Conservation (phyloP, 2,888 invertebrate species). For the Plagiodera versicolora region DNA sequence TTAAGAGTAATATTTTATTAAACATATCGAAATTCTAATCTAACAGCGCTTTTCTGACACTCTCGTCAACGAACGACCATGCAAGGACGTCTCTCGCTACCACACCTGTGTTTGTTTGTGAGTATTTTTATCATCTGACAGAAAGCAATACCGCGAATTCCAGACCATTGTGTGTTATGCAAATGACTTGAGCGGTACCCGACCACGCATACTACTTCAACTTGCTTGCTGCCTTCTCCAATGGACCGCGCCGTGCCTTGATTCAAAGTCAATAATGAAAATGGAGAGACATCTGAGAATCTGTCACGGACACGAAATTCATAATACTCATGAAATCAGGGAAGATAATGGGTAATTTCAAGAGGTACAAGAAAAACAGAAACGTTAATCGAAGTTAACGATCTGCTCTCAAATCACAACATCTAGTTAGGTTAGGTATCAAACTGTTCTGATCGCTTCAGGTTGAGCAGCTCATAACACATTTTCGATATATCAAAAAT, state of each 20-base stretch:
- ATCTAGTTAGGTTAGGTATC: too few relatives aligned
- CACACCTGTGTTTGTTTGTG: slow-evolving; percentile 43
- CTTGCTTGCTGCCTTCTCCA: neutral
- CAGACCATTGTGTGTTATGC: slow-evolving; percentile 43
- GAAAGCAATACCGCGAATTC: slow-evolving; percentile 39
- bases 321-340: too few relatives aligned
- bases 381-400: too few relatives aligned
- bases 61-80: slow-evolving; percentile 27
- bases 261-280: neutral
- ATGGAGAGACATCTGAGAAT: too few relatives aligned
- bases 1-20: neutral
- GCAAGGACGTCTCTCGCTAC: slow-evolving; percentile 42
- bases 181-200: slow-evolving; percentile 29
- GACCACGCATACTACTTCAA: slow-evolving; percentile 16
- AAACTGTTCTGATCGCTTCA: too few relatives aligned
- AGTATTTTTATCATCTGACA: slow-evolving; percentile 36
- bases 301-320: too few relatives aligned
- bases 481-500: too few relatives aligned
- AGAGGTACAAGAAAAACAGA: too few relatives aligned
- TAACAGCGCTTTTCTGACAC: slow-evolving; percentile 14
- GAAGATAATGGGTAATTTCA: too few relatives aligned
- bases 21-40: slow-evolving; percentile 8
- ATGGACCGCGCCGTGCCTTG: neutral
- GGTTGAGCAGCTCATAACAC: too few relatives aligned
- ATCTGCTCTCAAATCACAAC: too few relatives aligned